Conservation (phyloP, 2,113 vertebrate genomes). For the Puntigrus tetrazona region DNA sequence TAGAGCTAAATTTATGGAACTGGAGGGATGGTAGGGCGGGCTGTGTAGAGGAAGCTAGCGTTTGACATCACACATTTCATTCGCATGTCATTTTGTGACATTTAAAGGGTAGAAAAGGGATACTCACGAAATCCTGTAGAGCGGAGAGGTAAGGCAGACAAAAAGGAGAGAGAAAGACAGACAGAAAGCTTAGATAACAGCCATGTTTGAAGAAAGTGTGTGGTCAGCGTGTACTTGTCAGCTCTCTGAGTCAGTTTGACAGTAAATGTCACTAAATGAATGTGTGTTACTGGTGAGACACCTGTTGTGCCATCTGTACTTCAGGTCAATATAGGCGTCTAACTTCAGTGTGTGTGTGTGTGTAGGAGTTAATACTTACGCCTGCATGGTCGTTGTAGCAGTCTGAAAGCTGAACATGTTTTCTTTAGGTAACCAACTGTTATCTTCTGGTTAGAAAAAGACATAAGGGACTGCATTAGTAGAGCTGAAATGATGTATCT, state of each 20-base stretch:
- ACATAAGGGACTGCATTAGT: neutral
- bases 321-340: conserved; percentile 22
- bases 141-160: conserved; percentile 45
- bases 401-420: conserved; percentile 97
- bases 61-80: conserved; percentile 8
- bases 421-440: conserved; percentile 97
- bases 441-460: conserved; percentile 82
- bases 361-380: conserved; percentile 81
- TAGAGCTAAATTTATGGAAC: conserved; percentile 8
- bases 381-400: conserved; percentile 98
- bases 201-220: neutral
- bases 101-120: conserved; percentile 31
- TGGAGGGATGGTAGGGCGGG: neutral
- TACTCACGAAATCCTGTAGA: conserved; percentile 91
- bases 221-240: conserved; percentile 34
- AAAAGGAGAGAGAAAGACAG: conserved; percentile 50
- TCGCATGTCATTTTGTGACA: conserved; percentile 22
- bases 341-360: conserved; percentile 2
- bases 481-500: conserved; percentile 1
- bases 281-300: conserved; percentile 20
- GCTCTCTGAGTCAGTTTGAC: conserved; percentile 30
- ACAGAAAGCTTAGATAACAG: conserved; percentile 38
- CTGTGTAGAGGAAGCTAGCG: conserved; percentile 16
- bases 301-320: conserved; percentile 44
- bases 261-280: conserved; percentile 36